A percentile compares a stretch with the other conserved stretches of the same genome.
Evolutionary conservation across 2,797 vertebrate genomes (phyloP).

Genomic region (Ambastaia sidthimunki): DNA sequence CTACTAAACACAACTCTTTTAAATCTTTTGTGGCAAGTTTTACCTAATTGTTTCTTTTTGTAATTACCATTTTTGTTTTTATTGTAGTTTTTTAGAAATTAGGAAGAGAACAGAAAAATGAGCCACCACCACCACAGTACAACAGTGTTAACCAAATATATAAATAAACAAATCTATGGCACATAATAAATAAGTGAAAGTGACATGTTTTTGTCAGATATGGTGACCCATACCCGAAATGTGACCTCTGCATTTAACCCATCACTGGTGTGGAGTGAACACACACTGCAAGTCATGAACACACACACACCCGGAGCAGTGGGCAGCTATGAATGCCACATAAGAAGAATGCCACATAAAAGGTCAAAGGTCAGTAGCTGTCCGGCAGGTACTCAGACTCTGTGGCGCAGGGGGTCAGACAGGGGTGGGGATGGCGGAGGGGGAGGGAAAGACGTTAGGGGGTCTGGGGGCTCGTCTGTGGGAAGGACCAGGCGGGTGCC

Average conservation of each 20-base stretch:
- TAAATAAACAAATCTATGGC: constrained; percentile 56
- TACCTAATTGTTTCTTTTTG: neutral
- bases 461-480: constrained; percentile 85
- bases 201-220: too few species aligned
- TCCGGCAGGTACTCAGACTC: constrained; percentile 65
- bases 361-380: neutral
- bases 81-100: neutral
- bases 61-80: neutral
- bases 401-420: constrained; percentile 74
- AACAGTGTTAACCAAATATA: constrained; percentile 25
- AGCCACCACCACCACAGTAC: constrained; percentile 53
- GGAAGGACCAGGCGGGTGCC: constrained; percentile 90
- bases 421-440: constrained; percentile 70
- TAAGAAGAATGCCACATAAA: neutral
- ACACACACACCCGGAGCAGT: too few species aligned
- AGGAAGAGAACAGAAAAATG: constrained; percentile 54
- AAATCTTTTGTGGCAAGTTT: constrained; percentile 15
- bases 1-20: neutral
- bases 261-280: too few species aligned
- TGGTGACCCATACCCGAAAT: too few species aligned
- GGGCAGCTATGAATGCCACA: too few species aligned
- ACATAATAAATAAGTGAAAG: too few species aligned
- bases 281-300: too few species aligned
- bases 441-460: constrained; percentile 72
- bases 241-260: too few species aligned